Evolutionary conservation across 1,140 invertebrate species (phyloP), one percentile per base, ranked within the genome.

Genomic region (Conus betulinus): DNA sequence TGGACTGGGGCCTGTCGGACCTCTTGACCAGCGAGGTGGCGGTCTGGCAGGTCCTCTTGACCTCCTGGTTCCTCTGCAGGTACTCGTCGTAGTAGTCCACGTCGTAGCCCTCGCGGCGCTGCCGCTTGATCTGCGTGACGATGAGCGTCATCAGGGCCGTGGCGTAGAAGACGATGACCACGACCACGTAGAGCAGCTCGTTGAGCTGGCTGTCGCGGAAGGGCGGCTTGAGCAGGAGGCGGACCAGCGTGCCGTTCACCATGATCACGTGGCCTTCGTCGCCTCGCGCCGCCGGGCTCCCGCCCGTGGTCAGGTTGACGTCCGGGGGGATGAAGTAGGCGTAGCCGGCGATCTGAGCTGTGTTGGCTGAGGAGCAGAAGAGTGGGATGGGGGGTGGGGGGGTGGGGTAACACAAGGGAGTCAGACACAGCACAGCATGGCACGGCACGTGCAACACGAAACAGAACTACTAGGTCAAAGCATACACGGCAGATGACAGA

Each of bases 131-230:
- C 82, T 94, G 93, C 7, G 93, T 93, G 63, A 92, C 92, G 88
- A 94, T 93, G 51, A 94, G 89, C 53, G 93, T 91, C 93, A 94
- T 94, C 67, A 94, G 86, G 1, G 93, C 93, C 57, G 92, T 93
- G 52, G 93, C 93, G 88, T 94, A 94, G 90, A 94, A 94, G 91
- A 93, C 93, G 20, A 94, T 93, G 55, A 94, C 93, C 74, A 94
- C 91, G 86, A 94, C 92, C 84, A 94, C 93, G 88, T 94, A 94
- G 23, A 94, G 89, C 0, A 94, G 89, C 78, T 94, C 93, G 87
- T 94, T 94, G 15, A 92, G 67, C 86, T 93, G 90, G 87, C 93
- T 94, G 90, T 94, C 93, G 13, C 91, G 89, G 88, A 89, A 93
- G 4, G 90, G 88, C 51, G 91, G 74, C 23, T 90, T 90, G 5